Conservation (phyloP, 2,888 invertebrate genomes). For the Phrixothrix hirtus region DNA sequence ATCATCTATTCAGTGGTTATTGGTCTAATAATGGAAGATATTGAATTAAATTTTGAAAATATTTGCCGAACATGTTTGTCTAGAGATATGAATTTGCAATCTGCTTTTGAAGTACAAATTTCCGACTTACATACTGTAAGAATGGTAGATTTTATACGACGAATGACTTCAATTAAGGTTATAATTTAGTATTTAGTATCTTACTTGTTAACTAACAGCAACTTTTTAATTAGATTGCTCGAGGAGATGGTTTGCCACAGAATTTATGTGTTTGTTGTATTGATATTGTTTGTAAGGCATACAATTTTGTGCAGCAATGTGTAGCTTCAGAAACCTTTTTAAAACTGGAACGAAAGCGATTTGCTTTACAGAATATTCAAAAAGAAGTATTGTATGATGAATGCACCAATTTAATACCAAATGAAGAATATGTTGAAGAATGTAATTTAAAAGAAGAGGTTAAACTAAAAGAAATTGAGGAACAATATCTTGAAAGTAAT, state of each 20-base stretch:
- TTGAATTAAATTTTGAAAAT: constrained; percentile 16
- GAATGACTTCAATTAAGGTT: constrained; percentile 37
- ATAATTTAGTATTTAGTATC: not conserved
- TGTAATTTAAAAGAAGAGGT: not conserved
- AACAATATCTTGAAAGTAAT: not conserved
- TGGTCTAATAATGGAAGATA: not conserved
- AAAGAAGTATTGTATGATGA: too few species aligned
- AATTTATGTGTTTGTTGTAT: constrained; percentile 37
- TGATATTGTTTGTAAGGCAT: constrained; percentile 31
- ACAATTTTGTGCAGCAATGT: constrained; percentile 33
- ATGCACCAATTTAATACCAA: too few species aligned
- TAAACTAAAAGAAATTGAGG: not conserved
- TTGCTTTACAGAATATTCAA: constrained; percentile 1
- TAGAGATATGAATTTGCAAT: constrained; percentile 25
- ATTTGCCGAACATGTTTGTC: constrained; percentile 37
- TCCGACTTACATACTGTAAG: constrained; percentile 23
- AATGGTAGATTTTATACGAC: constrained; percentile 33
- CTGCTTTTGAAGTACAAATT: constrained; percentile 33
- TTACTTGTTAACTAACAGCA: constrained; percentile 5
- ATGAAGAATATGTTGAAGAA: not conserved
- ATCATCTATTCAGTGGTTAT: not conserved
- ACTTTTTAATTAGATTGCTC: constrained; percentile 29
- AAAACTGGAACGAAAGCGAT: constrained; percentile 7
- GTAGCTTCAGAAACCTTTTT: constrained; percentile 23
- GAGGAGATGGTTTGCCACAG: constrained; percentile 37